phyloP scores from a whole-genome alignment of 30 jellyfish, hydroid and myxozoan species.

The Sanderia malayensis region DNA sequence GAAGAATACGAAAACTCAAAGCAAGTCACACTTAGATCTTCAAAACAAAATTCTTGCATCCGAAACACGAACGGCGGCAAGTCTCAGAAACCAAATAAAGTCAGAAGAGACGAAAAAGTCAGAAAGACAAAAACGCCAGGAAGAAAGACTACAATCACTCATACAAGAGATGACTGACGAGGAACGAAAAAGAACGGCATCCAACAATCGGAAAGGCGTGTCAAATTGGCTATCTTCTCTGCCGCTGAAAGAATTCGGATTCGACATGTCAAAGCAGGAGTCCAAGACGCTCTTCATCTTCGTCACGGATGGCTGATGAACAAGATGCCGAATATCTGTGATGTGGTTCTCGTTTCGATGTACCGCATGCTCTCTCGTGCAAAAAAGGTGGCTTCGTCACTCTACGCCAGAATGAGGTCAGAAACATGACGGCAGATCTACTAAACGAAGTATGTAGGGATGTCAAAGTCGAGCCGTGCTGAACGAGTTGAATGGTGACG shows the following conservation, averaged over 20 bases:
- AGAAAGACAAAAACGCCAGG: neutral
- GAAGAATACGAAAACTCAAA: slow-evolving; percentile 10
- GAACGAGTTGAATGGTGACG: slow-evolving; percentile 17
- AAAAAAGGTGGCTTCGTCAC: slow-evolving; percentile 17
- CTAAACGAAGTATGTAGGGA: slow-evolving; percentile 14
- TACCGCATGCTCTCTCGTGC: slow-evolving; percentile 26
- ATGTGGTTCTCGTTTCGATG: slow-evolving; percentile 11
- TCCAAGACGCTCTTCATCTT: slow-evolving; percentile 11
- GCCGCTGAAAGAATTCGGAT: slow-evolving; percentile 12
- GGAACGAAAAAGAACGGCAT: slow-evolving; percentile 13
- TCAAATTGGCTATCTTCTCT: slow-evolving; percentile 18
- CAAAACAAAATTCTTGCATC: neutral
- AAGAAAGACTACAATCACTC: slow-evolving; percentile 1
- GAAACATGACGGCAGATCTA: slow-evolving; percentile 6
- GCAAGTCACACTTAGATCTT: slow-evolving; percentile 9
- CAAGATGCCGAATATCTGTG: slow-evolving; percentile 5
- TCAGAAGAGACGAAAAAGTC: too few relatives aligned
- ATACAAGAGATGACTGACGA: neutral
- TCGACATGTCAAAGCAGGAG: slow-evolving; percentile 13
- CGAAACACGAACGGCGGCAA: neutral
- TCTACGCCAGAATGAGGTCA: slow-evolving; percentile 2
- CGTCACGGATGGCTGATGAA: slow-evolving; percentile 3
- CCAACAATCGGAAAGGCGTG: slow-evolving; percentile 17
- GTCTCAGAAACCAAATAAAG: neutral
- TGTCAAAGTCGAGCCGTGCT: slow-evolving; percentile 18